Evolutionary conservation across 2,797 vertebrate species (phyloP).

Genomic region (Lateolabrax maculatus): DNA sequence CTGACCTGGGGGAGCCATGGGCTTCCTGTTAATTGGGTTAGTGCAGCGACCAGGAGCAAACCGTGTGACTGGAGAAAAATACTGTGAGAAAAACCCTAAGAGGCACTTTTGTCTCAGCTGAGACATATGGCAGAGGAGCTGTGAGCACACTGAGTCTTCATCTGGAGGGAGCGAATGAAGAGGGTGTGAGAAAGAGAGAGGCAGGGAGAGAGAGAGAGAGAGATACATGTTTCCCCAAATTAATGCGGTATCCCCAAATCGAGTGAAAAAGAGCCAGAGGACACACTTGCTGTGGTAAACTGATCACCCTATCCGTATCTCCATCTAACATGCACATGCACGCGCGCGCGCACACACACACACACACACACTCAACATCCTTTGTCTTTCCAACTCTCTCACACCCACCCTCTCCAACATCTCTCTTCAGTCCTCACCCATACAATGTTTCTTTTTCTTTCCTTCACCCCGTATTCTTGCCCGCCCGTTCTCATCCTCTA

Average conservation of each 20-base stretch:
- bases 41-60: conserved; percentile 80
- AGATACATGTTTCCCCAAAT: conserved; percentile 80
- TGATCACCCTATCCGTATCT: conserved; percentile 76
- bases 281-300: conserved; percentile 79
- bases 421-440: conserved; percentile 70
- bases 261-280: conserved; percentile 83
- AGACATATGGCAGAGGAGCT: conserved; percentile 83
- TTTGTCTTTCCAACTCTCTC: conserved; percentile 78
- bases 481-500: conserved; percentile 63
- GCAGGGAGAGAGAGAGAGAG: conserved; percentile 52
- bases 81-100: conserved; percentile 83
- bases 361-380: conserved; percentile 56
- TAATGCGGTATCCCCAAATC: conserved; percentile 82
- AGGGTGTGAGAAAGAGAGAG: conserved; percentile 67
- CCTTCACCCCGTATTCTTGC: conserved; percentile 53
- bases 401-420: conserved; percentile 68
- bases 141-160: conserved; percentile 80
- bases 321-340: conserved; percentile 51
- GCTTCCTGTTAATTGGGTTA: conserved; percentile 85
- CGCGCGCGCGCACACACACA: conserved; percentile 19
- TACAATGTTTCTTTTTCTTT: conserved; percentile 73
- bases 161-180: conserved; percentile 74
- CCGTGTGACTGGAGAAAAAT: conserved; percentile 82
- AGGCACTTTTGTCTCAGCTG: conserved; percentile 83
- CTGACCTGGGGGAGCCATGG: conserved; percentile 85